Conservation (phyloP, 2,797 vertebrate genomes). For the Alosa sapidissima region DNA sequence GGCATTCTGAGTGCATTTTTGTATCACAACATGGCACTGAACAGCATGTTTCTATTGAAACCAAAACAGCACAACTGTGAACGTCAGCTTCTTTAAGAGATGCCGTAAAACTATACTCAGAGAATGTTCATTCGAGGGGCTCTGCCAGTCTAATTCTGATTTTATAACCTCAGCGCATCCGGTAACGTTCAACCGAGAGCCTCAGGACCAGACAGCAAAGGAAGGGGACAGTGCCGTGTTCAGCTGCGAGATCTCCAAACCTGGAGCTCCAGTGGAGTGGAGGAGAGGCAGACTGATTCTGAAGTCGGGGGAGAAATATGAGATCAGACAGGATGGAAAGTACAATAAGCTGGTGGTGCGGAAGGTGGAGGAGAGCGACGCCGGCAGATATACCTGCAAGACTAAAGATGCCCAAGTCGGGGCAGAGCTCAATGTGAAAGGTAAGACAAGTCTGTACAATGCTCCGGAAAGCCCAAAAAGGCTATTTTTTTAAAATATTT, state of each 20-base stretch:
- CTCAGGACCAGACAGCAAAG: constrained; percentile 69
- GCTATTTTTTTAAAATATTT: too few relatives aligned
- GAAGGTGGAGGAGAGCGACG: constrained; percentile 60
- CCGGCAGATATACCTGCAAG: constrained; percentile 73
- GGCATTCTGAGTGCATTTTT: neutral
- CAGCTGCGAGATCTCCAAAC: constrained; percentile 71
- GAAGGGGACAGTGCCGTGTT: constrained; percentile 67
- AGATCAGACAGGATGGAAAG: constrained; percentile 47
- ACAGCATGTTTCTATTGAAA: neutral
- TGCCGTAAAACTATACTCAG: neutral
- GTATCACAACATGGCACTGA: neutral
- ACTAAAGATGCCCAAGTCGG: constrained; percentile 63
- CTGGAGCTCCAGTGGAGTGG: constrained; percentile 73
- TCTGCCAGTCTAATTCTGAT: neutral
- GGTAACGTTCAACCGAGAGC: constrained; percentile 62
- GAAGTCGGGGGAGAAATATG: constrained; percentile 49
- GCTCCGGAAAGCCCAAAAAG: neutral
- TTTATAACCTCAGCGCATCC: constrained; percentile 42
- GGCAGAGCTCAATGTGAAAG: constrained; percentile 68
- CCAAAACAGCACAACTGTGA: neutral
- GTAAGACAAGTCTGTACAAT: constrained; percentile 54
- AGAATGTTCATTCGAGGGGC: neutral
- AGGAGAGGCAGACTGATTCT: constrained; percentile 65
- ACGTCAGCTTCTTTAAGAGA: neutral
- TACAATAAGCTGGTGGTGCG: constrained; percentile 65